Conservation (phyloP, 1,140 invertebrate genomes). For the Drosophila teissieri region DNA sequence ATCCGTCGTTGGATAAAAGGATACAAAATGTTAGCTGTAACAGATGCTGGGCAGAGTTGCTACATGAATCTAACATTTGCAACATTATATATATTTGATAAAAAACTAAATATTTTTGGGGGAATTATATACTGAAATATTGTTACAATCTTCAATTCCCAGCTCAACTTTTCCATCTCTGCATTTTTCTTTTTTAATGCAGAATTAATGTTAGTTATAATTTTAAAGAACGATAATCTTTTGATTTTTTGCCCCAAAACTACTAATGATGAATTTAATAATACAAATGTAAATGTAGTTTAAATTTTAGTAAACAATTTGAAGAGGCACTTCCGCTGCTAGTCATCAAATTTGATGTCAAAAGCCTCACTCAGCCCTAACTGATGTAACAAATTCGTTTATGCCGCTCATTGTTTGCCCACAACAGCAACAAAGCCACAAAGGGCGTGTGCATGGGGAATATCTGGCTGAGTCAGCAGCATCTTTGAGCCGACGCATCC, state of each 20-base stretch:
- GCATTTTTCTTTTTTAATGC: no score
- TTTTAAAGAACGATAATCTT: no score
- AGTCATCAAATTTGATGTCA: slow-evolving; percentile 46
- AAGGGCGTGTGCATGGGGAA: slow-evolving; percentile 6
- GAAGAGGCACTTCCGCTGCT: slow-evolving; percentile 13
- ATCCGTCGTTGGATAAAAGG: not conserved
- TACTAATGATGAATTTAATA: not conserved
- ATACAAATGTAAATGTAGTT: not conserved
- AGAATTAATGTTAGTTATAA: no score
- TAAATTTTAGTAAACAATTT: slow-evolving; percentile 24
- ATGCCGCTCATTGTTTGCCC: slow-evolving; percentile 47
- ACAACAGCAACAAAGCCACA: slow-evolving; percentile 24
- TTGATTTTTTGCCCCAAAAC: not conserved
- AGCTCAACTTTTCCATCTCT: no score
- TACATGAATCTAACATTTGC: no score
- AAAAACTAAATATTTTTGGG: no score
- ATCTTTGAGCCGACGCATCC: slow-evolving; percentile 36
- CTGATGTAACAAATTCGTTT: slow-evolving; percentile 56
- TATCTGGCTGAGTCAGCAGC: slow-evolving; percentile 42
- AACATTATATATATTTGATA: no score
- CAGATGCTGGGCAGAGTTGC: not conserved
- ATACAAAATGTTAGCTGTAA: slow-evolving; percentile 2
- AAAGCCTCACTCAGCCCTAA: slow-evolving; percentile 38
- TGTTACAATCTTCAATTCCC: no score
- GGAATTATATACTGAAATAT: no score